These are phyloP conservation scores for Diplosoma virens DNA, from an alignment of 23 tunicate genomes.

Conservation along the genomic window DNA sequence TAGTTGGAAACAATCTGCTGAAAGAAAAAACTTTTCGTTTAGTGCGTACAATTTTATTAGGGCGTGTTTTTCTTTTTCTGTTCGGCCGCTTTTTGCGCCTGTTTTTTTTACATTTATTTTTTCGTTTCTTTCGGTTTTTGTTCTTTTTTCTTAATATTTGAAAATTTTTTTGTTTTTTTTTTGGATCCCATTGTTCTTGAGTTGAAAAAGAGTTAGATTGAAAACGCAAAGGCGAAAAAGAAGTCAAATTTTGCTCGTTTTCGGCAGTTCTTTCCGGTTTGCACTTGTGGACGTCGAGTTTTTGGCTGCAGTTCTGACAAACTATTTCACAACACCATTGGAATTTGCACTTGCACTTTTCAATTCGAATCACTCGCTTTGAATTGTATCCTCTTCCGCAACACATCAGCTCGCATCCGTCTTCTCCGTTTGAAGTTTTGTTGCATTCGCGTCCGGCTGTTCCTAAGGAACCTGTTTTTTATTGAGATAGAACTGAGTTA, in stretches of 20 bases:
- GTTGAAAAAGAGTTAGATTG: too few species aligned
- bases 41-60: too few species aligned
- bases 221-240: too few species aligned
- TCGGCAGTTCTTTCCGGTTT: too few species aligned
- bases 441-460: constrained; percentile 78
- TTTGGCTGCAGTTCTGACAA: constrained; percentile 32
- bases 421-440: constrained; percentile 53
- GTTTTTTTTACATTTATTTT: background rate
- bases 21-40: too few species aligned
- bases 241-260: too few species aligned
- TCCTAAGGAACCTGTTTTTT: constrained; percentile 85
- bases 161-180: too few species aligned
- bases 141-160: background rate
- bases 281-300: constrained; percentile 63
- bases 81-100: background rate
- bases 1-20: too few species aligned
- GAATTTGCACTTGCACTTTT: constrained; percentile 55
- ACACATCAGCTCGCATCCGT: constrained; percentile 63
- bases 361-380: constrained; percentile 22
- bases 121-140: background rate
- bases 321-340: constrained; percentile 72
- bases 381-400: constrained; percentile 79
- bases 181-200: too few species aligned
- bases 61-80: background rate
- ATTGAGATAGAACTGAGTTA: too few species aligned